phyloP scores from a whole-genome alignment of 2,797 vertebrate genomes.

The Pantherophis vulpinus region DNA sequence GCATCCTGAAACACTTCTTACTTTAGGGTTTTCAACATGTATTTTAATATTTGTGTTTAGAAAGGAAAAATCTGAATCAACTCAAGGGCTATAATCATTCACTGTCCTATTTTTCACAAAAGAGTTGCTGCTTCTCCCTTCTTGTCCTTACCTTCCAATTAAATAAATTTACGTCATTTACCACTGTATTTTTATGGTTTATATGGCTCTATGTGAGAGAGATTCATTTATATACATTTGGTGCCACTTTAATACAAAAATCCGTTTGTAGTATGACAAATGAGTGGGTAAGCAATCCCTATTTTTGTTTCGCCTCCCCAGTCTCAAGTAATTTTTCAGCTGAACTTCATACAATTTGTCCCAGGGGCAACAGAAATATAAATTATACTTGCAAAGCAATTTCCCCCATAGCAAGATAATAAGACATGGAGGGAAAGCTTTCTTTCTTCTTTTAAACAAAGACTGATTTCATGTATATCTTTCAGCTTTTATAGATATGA shows the following conservation, averaged over 20 bases:
- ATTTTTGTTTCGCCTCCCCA: not conserved
- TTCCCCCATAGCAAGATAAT: not conserved
- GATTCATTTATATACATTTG: conserved; percentile 24
- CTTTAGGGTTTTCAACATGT: not conserved
- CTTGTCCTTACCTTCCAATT: not conserved
- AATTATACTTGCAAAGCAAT: conserved; percentile 19
- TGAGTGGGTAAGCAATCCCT: conserved; percentile 6
- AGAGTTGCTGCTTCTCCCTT: not conserved
- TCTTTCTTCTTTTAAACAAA: not conserved
- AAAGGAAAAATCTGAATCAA: not conserved
- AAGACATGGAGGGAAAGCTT: not conserved
- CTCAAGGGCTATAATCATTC: not conserved
- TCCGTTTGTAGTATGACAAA: conserved; percentile 30
- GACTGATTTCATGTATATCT: not conserved
- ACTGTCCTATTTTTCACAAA: not conserved
- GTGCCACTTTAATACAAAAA: not conserved
- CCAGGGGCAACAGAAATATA: not conserved
- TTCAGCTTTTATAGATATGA: not conserved
- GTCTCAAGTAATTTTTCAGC: conserved; percentile 22
- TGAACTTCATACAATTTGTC: not conserved
- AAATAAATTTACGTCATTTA: rapidly evolving
- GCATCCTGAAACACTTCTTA: not conserved
- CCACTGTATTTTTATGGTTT: not conserved
- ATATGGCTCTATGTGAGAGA: not conserved
- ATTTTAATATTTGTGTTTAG: not conserved